phyloP scores from a whole-genome alignment of 2,113 vertebrate species.

The Micronycteris hirsuta region DNA sequence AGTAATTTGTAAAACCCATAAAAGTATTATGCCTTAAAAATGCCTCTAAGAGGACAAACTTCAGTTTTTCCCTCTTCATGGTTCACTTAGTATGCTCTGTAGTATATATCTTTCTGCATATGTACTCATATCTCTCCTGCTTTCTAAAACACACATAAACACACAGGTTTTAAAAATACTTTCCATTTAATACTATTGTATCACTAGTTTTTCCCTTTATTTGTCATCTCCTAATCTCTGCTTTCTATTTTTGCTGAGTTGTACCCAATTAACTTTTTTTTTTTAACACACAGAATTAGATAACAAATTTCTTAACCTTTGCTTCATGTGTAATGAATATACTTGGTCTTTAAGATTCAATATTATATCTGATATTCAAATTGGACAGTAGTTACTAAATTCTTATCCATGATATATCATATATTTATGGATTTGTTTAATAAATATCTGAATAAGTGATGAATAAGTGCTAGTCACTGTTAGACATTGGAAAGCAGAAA shows the following conservation, averaged over 20 bases:
- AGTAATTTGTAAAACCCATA: not conserved
- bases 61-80: not conserved
- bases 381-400: not conserved
- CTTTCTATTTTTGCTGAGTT: not conserved
- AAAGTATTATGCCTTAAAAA: not conserved
- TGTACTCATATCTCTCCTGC: not conserved
- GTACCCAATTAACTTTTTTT: not conserved
- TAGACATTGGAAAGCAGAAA: not conserved
- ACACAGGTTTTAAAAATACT: not conserved
- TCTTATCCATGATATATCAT: not conserved
- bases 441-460: not conserved
- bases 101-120: not conserved
- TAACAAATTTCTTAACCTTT: not conserved
- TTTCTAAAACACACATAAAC: not conserved
- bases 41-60: not conserved
- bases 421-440: not conserved
- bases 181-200: not conserved
- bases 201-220: not conserved
- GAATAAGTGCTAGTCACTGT: not conserved
- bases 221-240: not conserved
- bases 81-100: not conserved
- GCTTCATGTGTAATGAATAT: not conserved
- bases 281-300: not conserved
- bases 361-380: not conserved
- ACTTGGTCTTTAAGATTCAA: not conserved